phyloP scores from a whole-genome alignment of 2,113 vertebrate genomes.

The Aptenodytes forsteri region DNA sequence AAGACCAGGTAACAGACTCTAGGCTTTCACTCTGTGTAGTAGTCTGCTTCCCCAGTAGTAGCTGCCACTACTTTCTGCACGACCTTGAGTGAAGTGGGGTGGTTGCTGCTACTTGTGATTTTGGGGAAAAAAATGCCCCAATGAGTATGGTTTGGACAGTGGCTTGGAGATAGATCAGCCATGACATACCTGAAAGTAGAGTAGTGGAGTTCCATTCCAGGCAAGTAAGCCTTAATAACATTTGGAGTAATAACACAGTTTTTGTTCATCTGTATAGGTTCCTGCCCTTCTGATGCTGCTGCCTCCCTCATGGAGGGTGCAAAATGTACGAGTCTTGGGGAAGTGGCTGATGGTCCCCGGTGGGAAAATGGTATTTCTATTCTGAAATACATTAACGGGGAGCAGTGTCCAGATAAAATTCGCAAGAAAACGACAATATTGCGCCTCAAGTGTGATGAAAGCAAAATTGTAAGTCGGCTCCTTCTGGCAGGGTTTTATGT shows the following conservation, averaged over 20 bases:
- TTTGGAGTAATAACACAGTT: neutral
- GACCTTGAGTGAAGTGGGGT: neutral
- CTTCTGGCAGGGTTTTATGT: neutral
- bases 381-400: slow-evolving; percentile 83
- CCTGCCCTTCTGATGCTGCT: slow-evolving; percentile 83
- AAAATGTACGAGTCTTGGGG: slow-evolving; percentile 83
- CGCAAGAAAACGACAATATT: slow-evolving; percentile 83
- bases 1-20: neutral
- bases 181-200: neutral
- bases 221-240: neutral
- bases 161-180: neutral
- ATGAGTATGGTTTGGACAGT: neutral
- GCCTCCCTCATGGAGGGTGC: slow-evolving; percentile 79
- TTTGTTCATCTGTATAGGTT: slow-evolving; percentile 38
- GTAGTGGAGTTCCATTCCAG: neutral
- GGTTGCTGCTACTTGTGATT: neutral
- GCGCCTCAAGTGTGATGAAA: slow-evolving; percentile 85
- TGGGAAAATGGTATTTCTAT: slow-evolving; percentile 71
- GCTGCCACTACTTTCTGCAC: neutral
- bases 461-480: slow-evolving; percentile 78
- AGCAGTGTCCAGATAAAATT: slow-evolving; percentile 77
- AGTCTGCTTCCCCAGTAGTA: neutral
- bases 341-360: slow-evolving; percentile 75
- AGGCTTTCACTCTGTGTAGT: neutral
- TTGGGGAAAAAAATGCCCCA: neutral